Percentiles rank a stretch among this genome's conserved stretches.
Evolutionary conservation across 2,888 invertebrate genomes (phyloP).

Genomic region (Exephanes ischioxanthus): DNA sequence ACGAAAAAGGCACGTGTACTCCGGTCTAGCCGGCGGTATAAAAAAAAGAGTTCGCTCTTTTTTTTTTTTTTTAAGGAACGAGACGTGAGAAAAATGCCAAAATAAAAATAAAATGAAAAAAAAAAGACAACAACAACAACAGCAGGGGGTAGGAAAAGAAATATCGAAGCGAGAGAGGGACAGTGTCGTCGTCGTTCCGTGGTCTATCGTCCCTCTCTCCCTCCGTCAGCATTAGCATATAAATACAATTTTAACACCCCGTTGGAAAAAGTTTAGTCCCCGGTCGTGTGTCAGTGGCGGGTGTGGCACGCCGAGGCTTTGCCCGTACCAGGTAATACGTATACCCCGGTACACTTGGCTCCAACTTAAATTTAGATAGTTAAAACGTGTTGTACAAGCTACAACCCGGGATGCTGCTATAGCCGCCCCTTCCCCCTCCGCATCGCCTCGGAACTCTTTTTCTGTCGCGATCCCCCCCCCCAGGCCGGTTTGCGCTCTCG

Average conservation of each 20-base stretch:
- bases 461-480: slow-evolving; percentile 20
- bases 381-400: slow-evolving; percentile 76
- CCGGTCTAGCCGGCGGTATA: background rate
- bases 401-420: slow-evolving; percentile 62
- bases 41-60: background rate
- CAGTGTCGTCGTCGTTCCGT: slow-evolving; percentile 31
- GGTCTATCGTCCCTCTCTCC: slow-evolving; percentile 58
- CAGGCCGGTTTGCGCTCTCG: slow-evolving; percentile 17
- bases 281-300: slow-evolving; percentile 58
- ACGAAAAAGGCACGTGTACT: background rate
- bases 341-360: slow-evolving; percentile 72
- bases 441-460: slow-evolving; percentile 42
- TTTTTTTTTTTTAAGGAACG: background rate
- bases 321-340: slow-evolving; percentile 55
- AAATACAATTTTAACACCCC: slow-evolving; percentile 77
- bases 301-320: slow-evolving; percentile 32
- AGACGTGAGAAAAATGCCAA: slow-evolving; percentile 19
- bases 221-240: slow-evolving; percentile 76
- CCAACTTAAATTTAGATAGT: slow-evolving; percentile 78
- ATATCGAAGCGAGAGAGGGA: slow-evolving; percentile 54
- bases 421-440: slow-evolving; percentile 60
- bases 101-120: background rate
- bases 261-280: slow-evolving; percentile 74
- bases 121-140: slow-evolving; percentile 9
- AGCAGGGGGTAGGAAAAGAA: slow-evolving; percentile 43